Evolutionary conservation across 1,140 invertebrate genomes (phyloP).

Genomic region (Mamestra configurata): DNA sequence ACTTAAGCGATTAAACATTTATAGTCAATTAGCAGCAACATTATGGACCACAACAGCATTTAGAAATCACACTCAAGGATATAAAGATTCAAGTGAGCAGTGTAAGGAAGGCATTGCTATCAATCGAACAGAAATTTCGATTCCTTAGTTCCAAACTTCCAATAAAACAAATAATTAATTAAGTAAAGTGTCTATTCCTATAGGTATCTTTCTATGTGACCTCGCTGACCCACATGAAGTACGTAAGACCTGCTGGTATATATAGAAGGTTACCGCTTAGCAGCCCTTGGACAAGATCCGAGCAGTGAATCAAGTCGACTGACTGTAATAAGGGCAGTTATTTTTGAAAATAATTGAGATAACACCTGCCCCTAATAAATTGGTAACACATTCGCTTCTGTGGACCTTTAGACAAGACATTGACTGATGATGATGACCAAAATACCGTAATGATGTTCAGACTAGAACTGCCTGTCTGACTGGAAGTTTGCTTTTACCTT

Average conservation of each 20-base stretch:
- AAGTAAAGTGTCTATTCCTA: neutral
- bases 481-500: neutral
- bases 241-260: neutral
- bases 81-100: neutral
- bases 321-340: neutral
- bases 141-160: slow-evolving; percentile 2
- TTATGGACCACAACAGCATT: neutral
- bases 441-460: neutral
- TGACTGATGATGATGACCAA: neutral
- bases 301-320: neutral
- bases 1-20: neutral
- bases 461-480: neutral
- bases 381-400: neutral
- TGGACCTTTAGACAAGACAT: neutral
- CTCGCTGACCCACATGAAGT: slow-evolving; percentile 11
- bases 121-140: neutral
- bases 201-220: slow-evolving; percentile 33
- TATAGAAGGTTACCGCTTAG: neutral
- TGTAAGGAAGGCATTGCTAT: neutral
- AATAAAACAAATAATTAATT: slow-evolving; percentile 13
- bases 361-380: neutral
- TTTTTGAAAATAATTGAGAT: neutral
- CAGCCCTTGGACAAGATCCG: neutral
- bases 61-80: slow-evolving; percentile 1
- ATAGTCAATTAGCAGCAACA: neutral